A percentile compares a stretch with the other conserved stretches of the same genome.
Evolutionary conservation across 2,797 vertebrate genomes (phyloP).

Genomic region (Eremophila alpestris): DNA sequence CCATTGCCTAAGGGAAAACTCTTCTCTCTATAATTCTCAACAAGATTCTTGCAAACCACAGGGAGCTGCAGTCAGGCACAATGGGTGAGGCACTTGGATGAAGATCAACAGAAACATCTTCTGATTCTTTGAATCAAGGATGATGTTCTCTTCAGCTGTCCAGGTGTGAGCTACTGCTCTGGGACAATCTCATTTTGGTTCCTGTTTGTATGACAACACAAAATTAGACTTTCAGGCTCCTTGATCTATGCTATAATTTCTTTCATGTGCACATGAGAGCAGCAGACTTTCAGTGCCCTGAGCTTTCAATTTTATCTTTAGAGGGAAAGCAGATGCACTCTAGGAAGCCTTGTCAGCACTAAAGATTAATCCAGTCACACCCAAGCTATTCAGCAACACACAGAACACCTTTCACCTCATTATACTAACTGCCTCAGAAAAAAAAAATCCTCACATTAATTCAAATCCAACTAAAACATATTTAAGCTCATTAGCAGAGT

Average conservation of each 20-base stretch:
- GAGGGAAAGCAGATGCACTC: neutral
- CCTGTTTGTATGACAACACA: neutral
- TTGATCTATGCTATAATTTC: neutral
- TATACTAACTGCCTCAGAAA: neutral
- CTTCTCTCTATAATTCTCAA: neutral
- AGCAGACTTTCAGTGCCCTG: neutral
- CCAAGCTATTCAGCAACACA: neutral
- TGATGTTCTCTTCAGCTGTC: neutral
- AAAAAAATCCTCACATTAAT: neutral
- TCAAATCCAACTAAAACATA: conserved; percentile 16
- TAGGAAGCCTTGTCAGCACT: neutral
- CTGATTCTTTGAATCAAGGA: neutral
- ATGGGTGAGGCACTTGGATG: neutral
- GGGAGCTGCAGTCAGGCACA: neutral
- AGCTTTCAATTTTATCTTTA: neutral
- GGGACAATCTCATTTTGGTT: neutral
- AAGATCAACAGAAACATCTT: neutral
- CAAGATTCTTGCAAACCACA: neutral
- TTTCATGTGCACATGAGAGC: neutral
- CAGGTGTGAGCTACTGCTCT: neutral
- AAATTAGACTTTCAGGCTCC: neutral
- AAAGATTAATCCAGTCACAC: neutral
- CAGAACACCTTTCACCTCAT: neutral
- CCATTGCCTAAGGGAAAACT: neutral
- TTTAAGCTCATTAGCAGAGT: conserved; percentile 31